Base-by-base conservation (phyloP, 2,888 invertebrate genomes). In the Rhyacophila evoluta region DNA sequence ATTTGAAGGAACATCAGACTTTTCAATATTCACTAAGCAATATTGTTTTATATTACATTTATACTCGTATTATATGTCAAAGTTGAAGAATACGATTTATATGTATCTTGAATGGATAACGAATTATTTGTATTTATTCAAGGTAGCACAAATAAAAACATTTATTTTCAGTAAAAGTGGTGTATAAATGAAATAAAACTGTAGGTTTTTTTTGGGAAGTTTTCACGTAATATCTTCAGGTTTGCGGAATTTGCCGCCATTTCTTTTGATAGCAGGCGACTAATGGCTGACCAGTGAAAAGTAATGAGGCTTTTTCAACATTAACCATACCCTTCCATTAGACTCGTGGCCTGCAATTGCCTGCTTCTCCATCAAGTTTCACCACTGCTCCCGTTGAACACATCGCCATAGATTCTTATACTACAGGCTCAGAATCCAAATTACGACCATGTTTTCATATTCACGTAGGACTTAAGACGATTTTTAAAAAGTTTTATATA, bases 251-350 rank as follows among this genome's bases (percentile, higher is more conserved):
- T 55, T 55, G 55, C 15, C 19, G 10, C 55, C 55, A 55, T 55
- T 55, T 55, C 15, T 55, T 55, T 55, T 55, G 25, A 55, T 55
- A 55, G 55, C 55, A 8, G 55, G 55, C 19, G 55, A 55, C 55
- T 55, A 55, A 55, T 55, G 55, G 55, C 55, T 6, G 55, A 15
- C 55, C 55, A 55, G 55, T 55, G 55, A 19, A 55, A 55, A 55
- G 25, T 55, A 55, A 55, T 55, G 55, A 55, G 55, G 15, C 19
- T 55, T 12, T 55, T 55, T 55, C 55, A 55, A 55, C 55, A 55
- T 55, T 55, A 55, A 55, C 55, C 55, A 55, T 55, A 10, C 55
- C 55, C 55, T 55, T 55, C 55, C 55, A 55, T 55, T 55, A 55
- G 55, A 55, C 55, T 25, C 25, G 55, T 55, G 55, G 15, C 12